Evolutionary conservation across 2,888 invertebrate genomes (phyloP).

Genomic region (Nesidiocoris tenuis): DNA sequence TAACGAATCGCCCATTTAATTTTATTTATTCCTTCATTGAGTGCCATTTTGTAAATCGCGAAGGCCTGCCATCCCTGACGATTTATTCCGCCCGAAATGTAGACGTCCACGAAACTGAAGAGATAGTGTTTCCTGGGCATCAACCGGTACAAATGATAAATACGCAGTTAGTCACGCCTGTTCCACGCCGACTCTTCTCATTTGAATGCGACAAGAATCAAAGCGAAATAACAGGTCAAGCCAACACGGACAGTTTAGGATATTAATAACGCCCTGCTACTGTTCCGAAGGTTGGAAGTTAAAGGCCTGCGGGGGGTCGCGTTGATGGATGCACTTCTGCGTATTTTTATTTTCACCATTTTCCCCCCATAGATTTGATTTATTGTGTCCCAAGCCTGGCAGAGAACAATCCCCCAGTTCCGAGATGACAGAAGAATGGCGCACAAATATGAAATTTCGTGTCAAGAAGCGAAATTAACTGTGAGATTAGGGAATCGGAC

Average conservation of each 20-base stretch:
- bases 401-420: no score
- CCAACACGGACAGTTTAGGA: background rate
- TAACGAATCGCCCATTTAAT: background rate
- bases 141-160: slow-evolving; percentile 9
- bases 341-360: background rate
- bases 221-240: slow-evolving; percentile 11
- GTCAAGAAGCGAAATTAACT: no score
- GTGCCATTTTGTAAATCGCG: background rate
- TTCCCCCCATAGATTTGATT: background rate
- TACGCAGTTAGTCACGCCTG: slow-evolving; percentile 8
- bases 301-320: background rate
- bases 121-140: background rate
- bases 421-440: no score
- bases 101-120: background rate
- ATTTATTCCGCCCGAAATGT: background rate
- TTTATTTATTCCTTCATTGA: background rate
- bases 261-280: background rate
- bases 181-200: background rate
- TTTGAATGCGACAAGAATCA: slow-evolving; percentile 23
- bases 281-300: background rate
- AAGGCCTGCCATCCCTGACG: background rate
- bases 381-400: no score
- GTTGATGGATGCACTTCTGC: background rate
- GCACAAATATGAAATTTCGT: no score
- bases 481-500: no score